A percentile compares a stretch with the other conserved stretches of the same genome.
Conservation (phyloP, 1,140 invertebrate species). For the Elymnias hypermnestra region DNA sequence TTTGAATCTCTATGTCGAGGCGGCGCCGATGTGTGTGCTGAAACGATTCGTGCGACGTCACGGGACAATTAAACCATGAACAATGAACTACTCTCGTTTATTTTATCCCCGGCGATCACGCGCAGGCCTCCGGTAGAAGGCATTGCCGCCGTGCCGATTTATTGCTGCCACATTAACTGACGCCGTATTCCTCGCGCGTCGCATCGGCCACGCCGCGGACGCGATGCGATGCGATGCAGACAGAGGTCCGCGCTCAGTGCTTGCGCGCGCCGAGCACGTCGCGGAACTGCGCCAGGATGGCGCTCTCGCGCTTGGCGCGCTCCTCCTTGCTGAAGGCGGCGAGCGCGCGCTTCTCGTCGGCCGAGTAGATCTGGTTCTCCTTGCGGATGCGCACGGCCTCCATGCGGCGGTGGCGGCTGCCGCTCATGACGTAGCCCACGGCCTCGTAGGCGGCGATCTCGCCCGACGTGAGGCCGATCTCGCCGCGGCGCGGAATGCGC, state of each 20-base stretch:
- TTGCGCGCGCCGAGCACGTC: slow-evolving; percentile 80
- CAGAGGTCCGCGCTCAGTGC: slow-evolving; percentile 6
- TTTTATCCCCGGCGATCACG: no score
- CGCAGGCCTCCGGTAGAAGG: no score
- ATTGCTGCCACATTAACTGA: no score
- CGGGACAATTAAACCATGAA: no score
- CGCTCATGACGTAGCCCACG: slow-evolving; percentile 99
- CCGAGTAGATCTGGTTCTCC: slow-evolving; percentile 99
- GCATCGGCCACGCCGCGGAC: no score
- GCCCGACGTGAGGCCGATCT: slow-evolving; percentile 97
- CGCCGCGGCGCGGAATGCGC: slow-evolving; percentile 97
- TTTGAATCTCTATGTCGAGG: no score
- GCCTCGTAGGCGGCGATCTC: slow-evolving; percentile 96
- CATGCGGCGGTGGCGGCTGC: slow-evolving; percentile 98
- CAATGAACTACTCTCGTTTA: no score
- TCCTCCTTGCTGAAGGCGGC: slow-evolving; percentile 99
- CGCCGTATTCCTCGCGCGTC: no score
- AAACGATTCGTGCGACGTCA: no score
- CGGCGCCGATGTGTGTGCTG: no score
- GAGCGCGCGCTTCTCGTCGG: slow-evolving; percentile 98
- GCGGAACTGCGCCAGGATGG: slow-evolving; percentile 96
- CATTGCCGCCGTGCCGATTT: no score
- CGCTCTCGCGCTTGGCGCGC: slow-evolving; percentile 95
- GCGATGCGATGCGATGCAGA: no score
- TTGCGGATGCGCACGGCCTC: slow-evolving; percentile 99